phyloP scores from a whole-genome alignment of 2,113 vertebrate species.

The Phaethon lepturus region DNA sequence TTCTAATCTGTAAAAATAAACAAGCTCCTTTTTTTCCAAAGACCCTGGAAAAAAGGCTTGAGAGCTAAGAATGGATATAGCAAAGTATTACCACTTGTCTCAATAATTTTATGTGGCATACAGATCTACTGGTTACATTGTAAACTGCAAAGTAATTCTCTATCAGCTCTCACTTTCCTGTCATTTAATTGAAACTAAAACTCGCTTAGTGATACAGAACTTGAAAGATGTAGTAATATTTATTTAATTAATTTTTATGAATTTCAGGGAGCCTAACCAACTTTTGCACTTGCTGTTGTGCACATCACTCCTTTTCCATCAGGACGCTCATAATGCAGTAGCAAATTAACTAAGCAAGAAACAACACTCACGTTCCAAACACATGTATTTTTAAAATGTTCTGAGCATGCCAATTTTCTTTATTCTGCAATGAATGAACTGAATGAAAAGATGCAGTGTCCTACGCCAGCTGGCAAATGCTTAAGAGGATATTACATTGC shows the following conservation, averaged over 20 bases:
- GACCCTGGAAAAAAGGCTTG: neutral
- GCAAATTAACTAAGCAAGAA: slow-evolving; percentile 15
- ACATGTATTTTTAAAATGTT: slow-evolving; percentile 40
- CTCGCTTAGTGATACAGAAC: neutral
- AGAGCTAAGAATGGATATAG: neutral
- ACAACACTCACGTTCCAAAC: neutral
- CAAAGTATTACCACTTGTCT: neutral
- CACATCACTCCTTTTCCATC: neutral
- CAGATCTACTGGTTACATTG: neutral
- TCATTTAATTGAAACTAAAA: neutral
- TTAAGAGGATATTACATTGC: slow-evolving; percentile 47
- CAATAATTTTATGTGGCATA: neutral
- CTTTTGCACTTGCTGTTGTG: neutral
- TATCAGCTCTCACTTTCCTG: neutral
- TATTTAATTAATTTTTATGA: neutral
- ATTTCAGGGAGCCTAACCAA: neutral
- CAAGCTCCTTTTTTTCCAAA: neutral
- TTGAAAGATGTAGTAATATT: neutral
- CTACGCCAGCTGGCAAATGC: slow-evolving; percentile 17
- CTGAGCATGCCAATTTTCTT: slow-evolving; percentile 8
- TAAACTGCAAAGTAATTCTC: neutral
- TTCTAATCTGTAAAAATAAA: neutral
- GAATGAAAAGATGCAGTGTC: slow-evolving; percentile 12
- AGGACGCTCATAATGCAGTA: neutral
- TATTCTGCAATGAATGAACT: slow-evolving; percentile 29